phyloP scores from a whole-genome alignment of 2,113 vertebrate genomes.

The Oreotrochilus melanogaster region DNA sequence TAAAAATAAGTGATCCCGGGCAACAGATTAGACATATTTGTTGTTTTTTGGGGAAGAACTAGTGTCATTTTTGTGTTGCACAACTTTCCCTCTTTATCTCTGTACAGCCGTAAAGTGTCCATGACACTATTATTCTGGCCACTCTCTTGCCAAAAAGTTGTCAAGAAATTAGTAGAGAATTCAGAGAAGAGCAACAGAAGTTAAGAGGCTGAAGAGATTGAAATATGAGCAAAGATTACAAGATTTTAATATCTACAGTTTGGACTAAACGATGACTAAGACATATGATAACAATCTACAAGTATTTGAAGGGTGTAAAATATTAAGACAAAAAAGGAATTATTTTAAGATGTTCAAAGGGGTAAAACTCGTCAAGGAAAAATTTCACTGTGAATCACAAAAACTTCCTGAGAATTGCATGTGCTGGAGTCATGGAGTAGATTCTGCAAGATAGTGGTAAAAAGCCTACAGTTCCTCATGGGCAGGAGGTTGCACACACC shows the following conservation, averaged over 20 bases:
- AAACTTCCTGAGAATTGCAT: slow-evolving; percentile 9
- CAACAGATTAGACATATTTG: slow-evolving; percentile 67
- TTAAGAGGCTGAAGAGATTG: slow-evolving; percentile 70
- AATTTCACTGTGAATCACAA: slow-evolving; percentile 42
- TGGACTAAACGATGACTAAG: slow-evolving; percentile 70
- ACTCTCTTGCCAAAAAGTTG: slow-evolving; percentile 71
- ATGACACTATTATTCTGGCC: slow-evolving; percentile 66
- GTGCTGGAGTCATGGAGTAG: background rate
- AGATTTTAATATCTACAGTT: slow-evolving; percentile 72
- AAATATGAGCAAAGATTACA: slow-evolving; percentile 74
- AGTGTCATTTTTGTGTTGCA: slow-evolving; percentile 55
- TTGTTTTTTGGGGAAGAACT: slow-evolving; percentile 46
- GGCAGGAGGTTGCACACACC: background rate
- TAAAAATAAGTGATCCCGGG: slow-evolving; percentile 58
- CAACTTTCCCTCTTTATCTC: slow-evolving; percentile 56
- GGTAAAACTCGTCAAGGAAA: slow-evolving; percentile 52
- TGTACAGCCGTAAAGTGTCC: slow-evolving; percentile 63
- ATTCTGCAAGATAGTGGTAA: background rate
- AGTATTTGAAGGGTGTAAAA: slow-evolving; percentile 73
- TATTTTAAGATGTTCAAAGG: slow-evolving; percentile 57
- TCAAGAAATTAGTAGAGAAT: slow-evolving; percentile 66
- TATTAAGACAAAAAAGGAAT: slow-evolving; percentile 60
- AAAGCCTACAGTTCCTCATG: background rate
- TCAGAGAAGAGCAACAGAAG: slow-evolving; percentile 68
- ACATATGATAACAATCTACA: slow-evolving; percentile 73